A percentile compares a stretch with the other conserved stretches of the same genome.
Evolutionary conservation across 2,113 vertebrate genomes (phyloP).

Genomic region (Parotia lawesii): DNA sequence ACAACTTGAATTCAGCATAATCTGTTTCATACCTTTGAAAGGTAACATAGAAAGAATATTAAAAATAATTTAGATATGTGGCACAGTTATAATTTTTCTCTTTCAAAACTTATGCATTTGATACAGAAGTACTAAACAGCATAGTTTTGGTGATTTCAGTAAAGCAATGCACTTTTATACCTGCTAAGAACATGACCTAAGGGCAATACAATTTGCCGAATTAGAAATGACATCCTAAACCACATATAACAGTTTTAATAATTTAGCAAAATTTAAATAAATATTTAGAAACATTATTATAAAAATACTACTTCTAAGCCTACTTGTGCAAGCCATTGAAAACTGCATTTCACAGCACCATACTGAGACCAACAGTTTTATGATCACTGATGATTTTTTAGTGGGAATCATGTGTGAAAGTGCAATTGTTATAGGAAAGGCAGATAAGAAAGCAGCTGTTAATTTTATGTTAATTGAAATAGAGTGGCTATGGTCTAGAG

Average conservation of each 20-base stretch:
- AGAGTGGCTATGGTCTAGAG: slow-evolving; percentile 53
- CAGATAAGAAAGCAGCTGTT: slow-evolving; percentile 68
- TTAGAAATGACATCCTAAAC: not conserved
- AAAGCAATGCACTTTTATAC: not conserved
- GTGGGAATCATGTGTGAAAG: slow-evolving; percentile 79
- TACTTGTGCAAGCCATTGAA: not conserved
- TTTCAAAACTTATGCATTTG: not conserved
- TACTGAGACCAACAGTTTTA: not conserved
- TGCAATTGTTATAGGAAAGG: slow-evolving; percentile 56
- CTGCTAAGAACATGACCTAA: not conserved
- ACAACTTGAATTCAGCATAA: not conserved
- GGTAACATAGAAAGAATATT: not conserved
- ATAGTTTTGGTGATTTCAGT: not conserved
- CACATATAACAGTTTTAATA: not conserved
- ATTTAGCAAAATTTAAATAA: not conserved
- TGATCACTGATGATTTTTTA: not conserved
- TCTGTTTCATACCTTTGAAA: not conserved
- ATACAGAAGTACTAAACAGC: not conserved
- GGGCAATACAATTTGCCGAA: not conserved
- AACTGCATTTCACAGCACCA: not conserved
- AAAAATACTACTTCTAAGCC: not conserved
- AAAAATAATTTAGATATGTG: not conserved
- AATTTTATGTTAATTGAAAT: slow-evolving; percentile 62
- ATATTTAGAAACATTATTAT: not conserved
- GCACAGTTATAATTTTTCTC: not conserved